phyloP scores from a whole-genome alignment of 2,888 invertebrate genomes.

The Teinopalpus imperialis region DNA sequence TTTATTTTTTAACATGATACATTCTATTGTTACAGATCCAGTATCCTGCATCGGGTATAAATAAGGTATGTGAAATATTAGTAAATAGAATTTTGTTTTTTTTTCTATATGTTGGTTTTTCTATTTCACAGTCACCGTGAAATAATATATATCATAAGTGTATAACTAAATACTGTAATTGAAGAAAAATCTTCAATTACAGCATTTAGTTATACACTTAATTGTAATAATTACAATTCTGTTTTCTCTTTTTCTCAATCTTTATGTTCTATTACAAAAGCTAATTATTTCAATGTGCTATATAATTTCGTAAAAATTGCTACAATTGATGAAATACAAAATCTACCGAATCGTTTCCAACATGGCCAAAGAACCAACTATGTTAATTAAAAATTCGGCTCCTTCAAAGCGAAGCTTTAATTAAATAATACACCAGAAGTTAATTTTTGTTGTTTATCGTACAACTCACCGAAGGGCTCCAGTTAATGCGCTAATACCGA shows the following conservation, averaged over 20 bases:
- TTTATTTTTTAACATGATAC: not conserved
- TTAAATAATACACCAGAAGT: constrained; percentile 32
- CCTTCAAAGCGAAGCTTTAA: constrained; percentile 26
- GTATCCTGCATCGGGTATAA: not conserved
- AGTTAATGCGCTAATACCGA: constrained; percentile 56
- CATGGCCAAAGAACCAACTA: not conserved
- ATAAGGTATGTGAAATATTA: constrained; percentile 5
- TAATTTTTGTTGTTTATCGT: constrained; percentile 67
- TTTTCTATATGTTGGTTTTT: too few species aligned
- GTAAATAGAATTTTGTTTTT: too few species aligned
- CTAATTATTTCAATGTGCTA: too few species aligned
- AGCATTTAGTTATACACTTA: too few species aligned
- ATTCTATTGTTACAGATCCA: constrained; percentile 9
- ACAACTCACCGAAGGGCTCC: constrained; percentile 45
- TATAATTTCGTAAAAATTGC: too few species aligned
- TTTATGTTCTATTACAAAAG: too few species aligned
- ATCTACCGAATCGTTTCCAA: not conserved
- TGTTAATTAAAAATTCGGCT: constrained; percentile 2
- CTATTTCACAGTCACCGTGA: too few species aligned
- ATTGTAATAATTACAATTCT: too few species aligned
- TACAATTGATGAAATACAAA: not conserved
- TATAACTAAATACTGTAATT: too few species aligned
- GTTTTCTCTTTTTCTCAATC: too few species aligned
- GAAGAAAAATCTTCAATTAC: too few species aligned
- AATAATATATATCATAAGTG: too few species aligned